Conservation (phyloP, 2,888 invertebrate genomes). For the Sphaerophoria taeniata region DNA sequence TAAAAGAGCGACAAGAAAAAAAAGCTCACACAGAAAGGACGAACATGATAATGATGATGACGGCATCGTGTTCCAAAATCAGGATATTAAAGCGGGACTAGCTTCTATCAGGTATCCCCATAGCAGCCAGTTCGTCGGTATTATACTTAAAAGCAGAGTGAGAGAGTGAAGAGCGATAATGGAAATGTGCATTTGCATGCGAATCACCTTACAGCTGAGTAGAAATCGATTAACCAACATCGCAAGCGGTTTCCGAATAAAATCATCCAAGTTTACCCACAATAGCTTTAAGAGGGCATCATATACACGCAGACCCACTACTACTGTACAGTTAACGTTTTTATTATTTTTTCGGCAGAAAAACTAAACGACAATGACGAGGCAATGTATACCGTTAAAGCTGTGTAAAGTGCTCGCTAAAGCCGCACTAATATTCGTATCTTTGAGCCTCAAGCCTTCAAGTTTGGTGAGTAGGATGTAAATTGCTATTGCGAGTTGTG, state of each 20-base stretch:
- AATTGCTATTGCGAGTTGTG: too few species aligned
- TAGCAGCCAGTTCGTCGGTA: too few species aligned
- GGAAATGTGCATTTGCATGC: constrained; percentile 59
- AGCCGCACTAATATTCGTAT: constrained; percentile 52
- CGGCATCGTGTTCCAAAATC: constrained; percentile 27
- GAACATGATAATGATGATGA: background rate
- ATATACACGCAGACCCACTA: constrained; percentile 64
- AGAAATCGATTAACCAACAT: constrained; percentile 69
- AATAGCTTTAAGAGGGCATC: constrained; percentile 60
- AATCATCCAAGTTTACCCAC: constrained; percentile 66
- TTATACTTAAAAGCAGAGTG: constrained; percentile 13
- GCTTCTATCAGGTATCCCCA: background rate
- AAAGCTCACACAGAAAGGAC: too few species aligned
- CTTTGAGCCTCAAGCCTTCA: constrained; percentile 40
- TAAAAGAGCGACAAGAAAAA: background rate
- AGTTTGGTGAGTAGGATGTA: background rate
- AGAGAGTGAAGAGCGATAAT: constrained; percentile 15
- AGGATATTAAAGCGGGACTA: constrained; percentile 7
- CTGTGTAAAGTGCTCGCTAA: constrained; percentile 62
- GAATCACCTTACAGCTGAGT: constrained; percentile 67
- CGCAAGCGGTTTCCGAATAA: constrained; percentile 62
- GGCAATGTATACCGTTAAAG: constrained; percentile 52
- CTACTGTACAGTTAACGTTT: background rate
- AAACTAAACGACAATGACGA: background rate
- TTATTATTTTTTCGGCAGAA: too few species aligned